A percentile compares a stretch with the other conserved stretches of the same genome.
These are phyloP conservation scores for Diploptera punctata DNA, from an alignment of 2,888 invertebrate genomes.

Conservation along the genomic window DNA sequence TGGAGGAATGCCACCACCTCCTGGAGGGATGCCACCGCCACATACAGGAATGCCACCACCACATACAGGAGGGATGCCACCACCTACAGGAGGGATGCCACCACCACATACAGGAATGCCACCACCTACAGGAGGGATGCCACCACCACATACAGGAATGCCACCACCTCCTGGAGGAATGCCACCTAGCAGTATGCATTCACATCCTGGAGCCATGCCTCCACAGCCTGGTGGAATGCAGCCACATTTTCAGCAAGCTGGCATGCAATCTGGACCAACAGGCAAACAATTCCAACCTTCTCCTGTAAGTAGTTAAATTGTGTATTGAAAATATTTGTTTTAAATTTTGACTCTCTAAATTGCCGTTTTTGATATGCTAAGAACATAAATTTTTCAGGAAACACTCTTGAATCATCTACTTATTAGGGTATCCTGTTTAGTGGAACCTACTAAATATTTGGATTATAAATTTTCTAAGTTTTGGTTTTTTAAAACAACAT, in stretches of 20 bases:
- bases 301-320: neutral
- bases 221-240: slow-evolving; percentile 52
- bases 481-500: no score
- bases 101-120: slow-evolving; percentile 29
- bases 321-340: no score
- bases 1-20: slow-evolving; percentile 46
- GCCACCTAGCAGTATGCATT: neutral
- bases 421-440: no score
- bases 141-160: slow-evolving; percentile 34
- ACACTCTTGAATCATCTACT: no score
- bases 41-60: slow-evolving; percentile 38
- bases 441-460: no score
- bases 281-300: neutral
- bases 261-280: slow-evolving; percentile 2
- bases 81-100: slow-evolving; percentile 37
- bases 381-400: no score
- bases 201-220: slow-evolving; percentile 13
- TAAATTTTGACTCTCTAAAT: no score
- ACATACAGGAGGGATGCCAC: slow-evolving; percentile 31
- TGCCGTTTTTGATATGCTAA: no score
- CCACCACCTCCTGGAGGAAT: slow-evolving; percentile 49
- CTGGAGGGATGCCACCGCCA: slow-evolving; percentile 35
- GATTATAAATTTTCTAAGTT: no score
- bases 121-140: slow-evolving; percentile 32
- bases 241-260: slow-evolving; percentile 50